Evolutionary conservation across 2,797 vertebrate genomes (phyloP), one percentile per base, ranked within the genome.

Genomic region (Enteromius thamalakanensis): DNA sequence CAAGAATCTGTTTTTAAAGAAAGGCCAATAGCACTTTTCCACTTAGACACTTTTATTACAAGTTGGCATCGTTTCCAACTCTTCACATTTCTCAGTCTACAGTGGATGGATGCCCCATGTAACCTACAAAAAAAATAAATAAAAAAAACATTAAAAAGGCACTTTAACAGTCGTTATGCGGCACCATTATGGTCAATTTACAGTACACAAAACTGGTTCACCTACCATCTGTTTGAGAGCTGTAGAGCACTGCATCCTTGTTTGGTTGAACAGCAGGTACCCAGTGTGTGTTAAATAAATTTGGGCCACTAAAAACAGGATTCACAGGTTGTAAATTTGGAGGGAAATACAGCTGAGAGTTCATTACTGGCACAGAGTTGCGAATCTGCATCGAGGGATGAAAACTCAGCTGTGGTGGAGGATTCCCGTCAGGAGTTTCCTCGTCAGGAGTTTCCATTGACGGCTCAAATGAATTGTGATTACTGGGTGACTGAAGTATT

Each of bases 231-330:
- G 32, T 23, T 14, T 32, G 1, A n/a, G 58, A 6, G 17, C 19
- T 21, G 15, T 26, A 21, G 15, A n/a, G 19, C n/a, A 68, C 34
- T 2, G 42, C n/a, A 53, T 23, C 29, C 34, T 75, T 26, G 21
- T 58, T 79, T 15, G 60, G 37, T 12, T 45, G 49, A 60, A 75
- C 60, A 37, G 53, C 80, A 82, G 80, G 75, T 32, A 74, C 62
- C 76, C 80, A 79, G 23, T 75, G 58, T 1, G 42, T 62, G 8
- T 64, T 7, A 64, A 64, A 64, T 17, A 64, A 32, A 1, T 32
- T 64, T 17, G 62, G 15, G 26, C 4, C 15, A 5, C 58, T 72
- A 65, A 51, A 37, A 64, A 23, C 2, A 29, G 64, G n/a, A 47
- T 15, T 11, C 23, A 47, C 12, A 17, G 58, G 29, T 37, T 67